Conservation (phyloP, 2,797 vertebrate genomes). For the Anomalospiza imberbis region DNA sequence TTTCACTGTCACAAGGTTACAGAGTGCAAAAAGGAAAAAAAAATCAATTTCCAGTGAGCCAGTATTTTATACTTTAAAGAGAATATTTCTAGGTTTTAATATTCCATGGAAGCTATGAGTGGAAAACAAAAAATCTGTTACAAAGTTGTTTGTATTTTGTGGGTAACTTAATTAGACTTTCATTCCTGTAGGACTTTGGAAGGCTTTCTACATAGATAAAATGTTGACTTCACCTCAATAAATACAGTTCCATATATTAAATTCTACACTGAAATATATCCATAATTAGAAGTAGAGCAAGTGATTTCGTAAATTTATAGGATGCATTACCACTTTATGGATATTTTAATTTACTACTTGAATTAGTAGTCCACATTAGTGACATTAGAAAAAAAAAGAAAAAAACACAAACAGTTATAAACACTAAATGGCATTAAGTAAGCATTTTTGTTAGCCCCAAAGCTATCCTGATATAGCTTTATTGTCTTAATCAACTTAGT, state of each 20-base stretch:
- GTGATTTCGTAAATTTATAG: conserved; percentile 72
- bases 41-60: neutral
- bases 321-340: conserved; percentile 66
- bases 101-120: neutral
- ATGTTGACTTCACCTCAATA: conserved; percentile 41
- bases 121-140: neutral
- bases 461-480: conserved; percentile 77
- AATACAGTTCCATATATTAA: conserved; percentile 35
- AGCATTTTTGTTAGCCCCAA: conserved; percentile 75
- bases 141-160: neutral
- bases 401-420: conserved; percentile 58
- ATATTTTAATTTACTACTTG: conserved; percentile 74
- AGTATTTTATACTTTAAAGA: neutral
- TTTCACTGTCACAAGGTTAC: neutral
- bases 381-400: conserved; percentile 47
- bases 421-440: conserved; percentile 65
- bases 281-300: conserved; percentile 72
- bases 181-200: neutral
- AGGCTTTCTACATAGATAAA: conserved; percentile 24
- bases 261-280: conserved; percentile 67
- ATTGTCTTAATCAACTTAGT: conserved; percentile 83
- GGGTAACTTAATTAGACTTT: conserved; percentile 32
- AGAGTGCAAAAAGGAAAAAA: neutral
- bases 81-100: neutral
- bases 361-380: conserved; percentile 70